Base-by-base conservation (phyloP, 2,797 vertebrate species). In the Coregonus ussuriensis region DNA sequence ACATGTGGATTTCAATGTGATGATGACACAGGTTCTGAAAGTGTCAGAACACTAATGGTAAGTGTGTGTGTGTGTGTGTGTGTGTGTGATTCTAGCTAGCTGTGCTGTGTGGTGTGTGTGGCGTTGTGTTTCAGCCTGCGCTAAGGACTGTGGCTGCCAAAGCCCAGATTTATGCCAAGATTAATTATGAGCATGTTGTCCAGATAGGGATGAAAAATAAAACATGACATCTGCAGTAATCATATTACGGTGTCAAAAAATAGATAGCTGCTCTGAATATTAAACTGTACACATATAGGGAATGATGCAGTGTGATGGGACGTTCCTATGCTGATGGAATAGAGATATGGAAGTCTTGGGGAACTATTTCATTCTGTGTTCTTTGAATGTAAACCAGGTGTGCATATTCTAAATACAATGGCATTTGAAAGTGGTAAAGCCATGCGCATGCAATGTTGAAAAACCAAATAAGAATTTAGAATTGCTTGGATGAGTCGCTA, bases 181-280 rank as follows among this genome's bases (percentile, higher is more conserved):
- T 93, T 92, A 94, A 91, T 91, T 87, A 90, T 86, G 86, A 89
- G 83, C 91, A 91, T 91, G 92, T 92, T 90, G 81, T 91, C 80
- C 89, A 84, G 85, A 87, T 86, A 63, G 80, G 83, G 88, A 89
- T 90, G 84, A 88, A 89, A 89, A 82, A 25, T 25, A 25, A 83
- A 81, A 87, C 86, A 87, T 83, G 85, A 91, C 91, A 93, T 91
- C 89, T 89, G 87, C 88, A 79, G 84, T 90, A 90, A 92, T 92
- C 91, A 89, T 81, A 88, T 88, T 76, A 81, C 82, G 73, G 82
- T 21, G 78, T 83, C 76, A 76, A 74, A 77, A 79, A 70, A 85
- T 86, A 79, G 83, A 79, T 70, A 80, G 67, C 29, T 15, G 56
- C 18, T 11, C 11, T 21, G 53, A 59, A n/a, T 56, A 56, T 25